Base-by-base conservation (phyloP, 2,888 invertebrate genomes). In the Acheta domesticus region DNA sequence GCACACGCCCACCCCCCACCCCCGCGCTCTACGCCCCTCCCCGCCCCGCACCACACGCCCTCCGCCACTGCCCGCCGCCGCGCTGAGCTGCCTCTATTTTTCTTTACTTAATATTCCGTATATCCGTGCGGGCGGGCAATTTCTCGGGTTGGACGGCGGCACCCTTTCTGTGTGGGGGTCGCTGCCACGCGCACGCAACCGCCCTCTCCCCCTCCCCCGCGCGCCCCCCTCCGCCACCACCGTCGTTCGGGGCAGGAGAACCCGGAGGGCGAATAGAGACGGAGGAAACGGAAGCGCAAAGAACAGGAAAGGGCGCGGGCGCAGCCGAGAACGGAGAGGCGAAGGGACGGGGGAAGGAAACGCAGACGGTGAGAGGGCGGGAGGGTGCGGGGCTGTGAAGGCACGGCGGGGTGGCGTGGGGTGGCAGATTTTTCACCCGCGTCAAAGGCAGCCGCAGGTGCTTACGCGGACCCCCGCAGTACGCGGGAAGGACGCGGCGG, bases 61-160 rank as follows among this genome's bases (percentile, higher is more conserved):
- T 19, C 62, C 0, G 12, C n/a, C 16, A 62, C 16, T 14, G n/a
- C 62, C n/a, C n/a, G 16, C 14, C 62, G 3, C 16, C 62, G 62
- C 62, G 62, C n/a, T n/a, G 62, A 62, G 62, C 62, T 62, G 62
- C 62, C n/a, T 62, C 62, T 62, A 62, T 62, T 62, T 62, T 62
- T 62, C 62, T 62, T 62, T 62, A 62, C 62, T 62, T 62, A 62
- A 62, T 62, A 62, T 62, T 62, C 62, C 62, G 62, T 62, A 62
- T 62, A 62, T 62, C 62, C 62, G 62, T 62, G 62, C 62, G 62
- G 62, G 62, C 62, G 62, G 62, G 62, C 62, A 62, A 62, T 62
- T 62, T 62, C 62, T 62, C 62, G 62, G 62, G 62, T 14, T 3
- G 62, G 16, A 62, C 62, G 16, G 16, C 62, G 62, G 62, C 62